Percentiles rank a stretch among this genome's conserved stretches.
These are phyloP conservation scores for Nasonia giraulti DNA, from an alignment of 1,140 invertebrate species.

Conservation along the genomic window DNA sequence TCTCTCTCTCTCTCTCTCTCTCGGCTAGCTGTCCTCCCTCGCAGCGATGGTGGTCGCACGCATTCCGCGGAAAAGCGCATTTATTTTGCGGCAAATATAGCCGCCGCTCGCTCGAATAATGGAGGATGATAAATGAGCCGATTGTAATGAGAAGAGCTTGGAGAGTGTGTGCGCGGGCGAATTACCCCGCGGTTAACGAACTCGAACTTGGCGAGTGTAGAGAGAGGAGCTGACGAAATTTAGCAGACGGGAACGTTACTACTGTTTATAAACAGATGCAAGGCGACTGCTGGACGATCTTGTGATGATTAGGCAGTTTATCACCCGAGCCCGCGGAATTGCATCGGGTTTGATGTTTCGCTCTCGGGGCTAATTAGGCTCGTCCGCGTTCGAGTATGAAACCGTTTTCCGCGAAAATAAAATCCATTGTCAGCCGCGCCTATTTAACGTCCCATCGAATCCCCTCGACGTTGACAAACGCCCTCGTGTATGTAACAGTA, in stretches of 20 bases:
- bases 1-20: no score
- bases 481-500: not conserved
- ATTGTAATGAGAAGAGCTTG: constrained; percentile 18
- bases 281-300: not conserved
- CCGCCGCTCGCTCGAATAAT: not conserved
- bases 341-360: no score
- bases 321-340: not conserved
- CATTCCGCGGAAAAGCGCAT: not conserved
- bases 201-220: not conserved
- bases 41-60: not conserved
- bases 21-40: no score
- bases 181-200: constrained; percentile 22
- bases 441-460: not conserved
- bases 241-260: not conserved
- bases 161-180: not conserved
- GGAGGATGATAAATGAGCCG: constrained; percentile 37
- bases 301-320: not conserved
- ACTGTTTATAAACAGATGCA: constrained; percentile 10
- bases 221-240: not conserved
- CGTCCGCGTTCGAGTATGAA: no score
- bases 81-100: constrained; percentile 3
- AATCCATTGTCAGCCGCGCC: not conserved
- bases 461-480: not conserved
- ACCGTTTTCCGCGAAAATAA: no score
- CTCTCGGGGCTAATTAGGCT: no score